Evolutionary conservation across 2,113 vertebrate species (phyloP), one percentile per base, ranked within the genome.

Genomic region (Enhydra lutris): DNA sequence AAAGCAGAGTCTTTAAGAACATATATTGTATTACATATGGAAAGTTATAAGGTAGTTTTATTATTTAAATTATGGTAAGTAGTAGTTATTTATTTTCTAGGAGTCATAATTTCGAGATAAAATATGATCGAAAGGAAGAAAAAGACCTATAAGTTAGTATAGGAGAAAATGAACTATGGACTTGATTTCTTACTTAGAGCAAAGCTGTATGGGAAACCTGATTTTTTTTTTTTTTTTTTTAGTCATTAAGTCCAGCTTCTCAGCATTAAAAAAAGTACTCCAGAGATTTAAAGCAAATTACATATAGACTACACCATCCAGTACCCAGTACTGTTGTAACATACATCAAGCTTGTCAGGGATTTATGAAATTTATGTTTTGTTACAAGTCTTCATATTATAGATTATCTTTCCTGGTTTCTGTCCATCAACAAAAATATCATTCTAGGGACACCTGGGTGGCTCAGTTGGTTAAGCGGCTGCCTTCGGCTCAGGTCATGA

Each of bases 351-450:
- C 23, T 94, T 94, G 79, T 67, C 17, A 67, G 71, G 42, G 34
- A 93, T 92, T 39, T 89, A 24, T 57, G 65, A 96, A 89, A 59
- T 31, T 76, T 69, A 2, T 73, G 29, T 96, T 85, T 90, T 92
- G 14, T 67, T 67, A 47, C 14, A 67, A 78, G 8, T 6, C 47
- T 92, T 52, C 17, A 31, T 85, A 26, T 12, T 85, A 36, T 21
- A 89, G 47, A 86, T 85, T 74, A 42, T 92, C 69, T 89, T 94
- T 80, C 15, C 59, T 73, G 13, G 39, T 59, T 92, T 89, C 69
- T 94, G 1, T 36, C 39, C 89, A 2, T 80, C 85, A 57, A 92
- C 12, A 80, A 42, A 93, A 79, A 57, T 94, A 26, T 84, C 24
- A 69, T 42, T 80, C 1, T 97, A 1, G n/a, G n/a, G n/a, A n/a